phyloP scores from a whole-genome alignment of 2,113 vertebrate genomes.

The Sander lucioperca region DNA sequence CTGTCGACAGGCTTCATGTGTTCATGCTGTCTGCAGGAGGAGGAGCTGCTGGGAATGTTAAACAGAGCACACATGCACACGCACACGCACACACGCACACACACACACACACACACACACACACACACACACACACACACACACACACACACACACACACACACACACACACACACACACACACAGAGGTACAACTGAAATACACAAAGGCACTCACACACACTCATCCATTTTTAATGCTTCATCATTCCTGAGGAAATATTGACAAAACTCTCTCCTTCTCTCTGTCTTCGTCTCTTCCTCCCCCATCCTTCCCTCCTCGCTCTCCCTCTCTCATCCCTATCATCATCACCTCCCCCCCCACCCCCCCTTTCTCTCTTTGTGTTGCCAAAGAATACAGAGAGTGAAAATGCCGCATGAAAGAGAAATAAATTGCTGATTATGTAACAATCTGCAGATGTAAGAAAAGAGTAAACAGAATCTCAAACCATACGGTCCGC shows the following conservation, averaged over 20 bases:
- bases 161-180: slow-evolving; percentile 26
- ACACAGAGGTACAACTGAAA: background rate
- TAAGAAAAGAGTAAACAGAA: background rate
- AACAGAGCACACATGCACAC: slow-evolving; percentile 13
- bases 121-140: slow-evolving; percentile 17
- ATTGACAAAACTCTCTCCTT: slow-evolving; percentile 44
- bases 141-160: slow-evolving; percentile 1
- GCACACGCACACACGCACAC: slow-evolving; percentile 17
- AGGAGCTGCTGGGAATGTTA: slow-evolving; percentile 51
- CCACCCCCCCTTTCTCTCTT: no score
- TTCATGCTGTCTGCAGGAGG: slow-evolving; percentile 47
- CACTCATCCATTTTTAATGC: slow-evolving; percentile 63
- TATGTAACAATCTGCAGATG: background rate
- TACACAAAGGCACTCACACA: slow-evolving; percentile 15
- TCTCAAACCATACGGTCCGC: no score
- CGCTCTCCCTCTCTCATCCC: background rate
- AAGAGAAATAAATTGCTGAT: no score
- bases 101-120: slow-evolving; percentile 23
- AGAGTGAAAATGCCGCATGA: no score
- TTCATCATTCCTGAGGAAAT: slow-evolving; percentile 49
- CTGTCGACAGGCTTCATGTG: slow-evolving; percentile 38
- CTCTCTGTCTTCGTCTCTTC: background rate
- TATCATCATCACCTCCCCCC: background rate
- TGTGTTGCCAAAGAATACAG: no score
- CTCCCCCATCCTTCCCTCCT: background rate